These are phyloP conservation scores for Blastomussa wellsi DNA, from an alignment of 92 coral and sea anemone genomes.

Conservation along the genomic window DNA sequence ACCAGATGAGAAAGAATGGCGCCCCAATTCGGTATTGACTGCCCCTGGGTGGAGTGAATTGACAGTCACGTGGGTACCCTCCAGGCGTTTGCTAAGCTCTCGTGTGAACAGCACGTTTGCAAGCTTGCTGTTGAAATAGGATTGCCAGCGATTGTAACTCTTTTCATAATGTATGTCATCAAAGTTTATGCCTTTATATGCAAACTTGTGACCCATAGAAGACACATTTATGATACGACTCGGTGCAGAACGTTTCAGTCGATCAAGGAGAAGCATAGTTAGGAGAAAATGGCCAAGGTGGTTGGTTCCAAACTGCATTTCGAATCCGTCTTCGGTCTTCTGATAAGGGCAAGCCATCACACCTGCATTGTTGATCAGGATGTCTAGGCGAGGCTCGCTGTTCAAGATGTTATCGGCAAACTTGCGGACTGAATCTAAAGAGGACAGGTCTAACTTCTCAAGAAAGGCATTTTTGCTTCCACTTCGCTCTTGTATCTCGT, in stretches of 20 bases:
- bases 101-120: conserved; percentile 86
- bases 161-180: conserved; percentile 64
- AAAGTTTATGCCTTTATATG: conserved; percentile 56
- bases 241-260: conserved; percentile 68
- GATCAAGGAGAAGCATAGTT: conserved; percentile 74
- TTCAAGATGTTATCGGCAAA: conserved; percentile 79
- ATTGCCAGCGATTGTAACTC: conserved; percentile 56
- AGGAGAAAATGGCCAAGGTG: conserved; percentile 94
- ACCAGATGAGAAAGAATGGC: conserved; percentile 52
- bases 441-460: conserved; percentile 80
- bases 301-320: conserved; percentile 84
- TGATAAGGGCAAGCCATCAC: conserved; percentile 63
- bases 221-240: conserved; percentile 78
- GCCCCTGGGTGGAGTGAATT: conserved; percentile 82
- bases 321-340: conserved; percentile 85
- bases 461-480: conserved; percentile 62
- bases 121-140: conserved; percentile 81
- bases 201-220: conserved; percentile 52
- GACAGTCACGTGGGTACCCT: conserved; percentile 78
- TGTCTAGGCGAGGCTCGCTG: conserved; percentile 73
- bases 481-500: conserved; percentile 64
- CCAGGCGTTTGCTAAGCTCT: conserved; percentile 76
- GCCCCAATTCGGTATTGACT: conserved; percentile 54
- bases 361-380: conserved; percentile 93
- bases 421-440: conserved; percentile 73